Percentiles rank a stretch among this genome's conserved stretches.
Conservation (phyloP, 2,888 invertebrate species). For the Drosophila rellima region DNA sequence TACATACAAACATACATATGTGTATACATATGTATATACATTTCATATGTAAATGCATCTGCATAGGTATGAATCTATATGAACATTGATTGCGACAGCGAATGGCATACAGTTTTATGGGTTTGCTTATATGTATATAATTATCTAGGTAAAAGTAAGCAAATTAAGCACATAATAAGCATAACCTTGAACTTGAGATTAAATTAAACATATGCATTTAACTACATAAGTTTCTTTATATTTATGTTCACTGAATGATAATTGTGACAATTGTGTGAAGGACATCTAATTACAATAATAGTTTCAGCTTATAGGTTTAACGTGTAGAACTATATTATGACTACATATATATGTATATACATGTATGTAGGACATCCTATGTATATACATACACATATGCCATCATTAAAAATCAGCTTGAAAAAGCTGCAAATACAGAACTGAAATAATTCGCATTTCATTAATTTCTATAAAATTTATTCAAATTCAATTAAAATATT, state of each 20-base stretch:
- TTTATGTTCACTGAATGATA: not conserved
- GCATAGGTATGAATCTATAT: not conserved
- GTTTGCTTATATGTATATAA: conserved; percentile 7
- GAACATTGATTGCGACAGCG: conserved; percentile 4
- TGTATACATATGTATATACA: not conserved
- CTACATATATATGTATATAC: too few species aligned
- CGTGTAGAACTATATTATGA: not conserved
- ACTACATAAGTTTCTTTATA: not conserved
- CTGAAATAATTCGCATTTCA: too few species aligned
- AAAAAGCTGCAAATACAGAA: not conserved
- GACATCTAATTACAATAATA: not conserved
- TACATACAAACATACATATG: conserved; percentile 5
- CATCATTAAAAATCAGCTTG: too few species aligned
- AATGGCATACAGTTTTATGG: not conserved
- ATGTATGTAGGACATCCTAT: too few species aligned
- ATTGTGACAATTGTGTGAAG: not conserved
- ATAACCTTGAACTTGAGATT: conserved; percentile 64
- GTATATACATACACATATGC: too few species aligned
- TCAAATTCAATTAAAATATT: too few species aligned
- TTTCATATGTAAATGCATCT: conserved; percentile 7
- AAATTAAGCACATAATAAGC: conserved; percentile 12
- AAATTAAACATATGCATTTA: conserved; percentile 1
- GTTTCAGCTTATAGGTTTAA: not conserved
- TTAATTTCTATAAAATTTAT: too few species aligned
- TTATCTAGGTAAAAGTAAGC: conserved; percentile 5